Conservation (phyloP, 2,797 vertebrate species). For the Spondyliosoma cantharus region DNA sequence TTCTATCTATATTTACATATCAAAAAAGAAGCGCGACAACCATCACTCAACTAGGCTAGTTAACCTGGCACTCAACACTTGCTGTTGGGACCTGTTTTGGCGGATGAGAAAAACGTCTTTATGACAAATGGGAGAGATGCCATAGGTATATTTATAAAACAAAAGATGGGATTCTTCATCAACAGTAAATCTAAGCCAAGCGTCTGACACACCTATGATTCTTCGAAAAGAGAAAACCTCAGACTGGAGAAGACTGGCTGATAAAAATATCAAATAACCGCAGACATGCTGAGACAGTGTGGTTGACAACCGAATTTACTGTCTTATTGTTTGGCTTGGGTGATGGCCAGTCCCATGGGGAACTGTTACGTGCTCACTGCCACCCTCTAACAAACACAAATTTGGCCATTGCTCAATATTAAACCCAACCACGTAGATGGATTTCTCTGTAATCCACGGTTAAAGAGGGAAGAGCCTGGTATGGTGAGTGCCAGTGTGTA, state of each 20-base stretch:
- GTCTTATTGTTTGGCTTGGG: constrained; percentile 36
- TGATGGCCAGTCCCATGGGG: not conserved
- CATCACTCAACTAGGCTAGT: not conserved
- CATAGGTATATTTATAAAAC: not conserved
- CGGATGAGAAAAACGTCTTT: not conserved
- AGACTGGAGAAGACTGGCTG: not conserved
- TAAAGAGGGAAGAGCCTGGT: not conserved
- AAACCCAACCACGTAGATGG: constrained; percentile 17
- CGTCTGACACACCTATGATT: not conserved
- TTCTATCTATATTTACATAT: constrained; percentile 11
- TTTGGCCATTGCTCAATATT: constrained; percentile 49
- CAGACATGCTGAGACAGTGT: constrained; percentile 32
- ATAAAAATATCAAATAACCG: constrained; percentile 8
- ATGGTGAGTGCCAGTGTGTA: not conserved
- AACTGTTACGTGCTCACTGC: constrained; percentile 6
- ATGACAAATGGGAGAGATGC: not conserved
- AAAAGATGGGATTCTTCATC: not conserved
- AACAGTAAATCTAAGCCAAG: not conserved
- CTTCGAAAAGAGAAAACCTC: not conserved
- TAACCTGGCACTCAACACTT: constrained; percentile 1
- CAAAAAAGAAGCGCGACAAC: constrained; percentile 23
- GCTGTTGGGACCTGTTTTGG: constrained; percentile 38
- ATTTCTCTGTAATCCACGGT: constrained; percentile 19
- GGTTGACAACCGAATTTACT: not conserved
- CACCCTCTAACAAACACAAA: constrained; percentile 9